Evolutionary conservation across 2,888 invertebrate species (phyloP).

Genomic region (Chaitophorus viminalis): DNA sequence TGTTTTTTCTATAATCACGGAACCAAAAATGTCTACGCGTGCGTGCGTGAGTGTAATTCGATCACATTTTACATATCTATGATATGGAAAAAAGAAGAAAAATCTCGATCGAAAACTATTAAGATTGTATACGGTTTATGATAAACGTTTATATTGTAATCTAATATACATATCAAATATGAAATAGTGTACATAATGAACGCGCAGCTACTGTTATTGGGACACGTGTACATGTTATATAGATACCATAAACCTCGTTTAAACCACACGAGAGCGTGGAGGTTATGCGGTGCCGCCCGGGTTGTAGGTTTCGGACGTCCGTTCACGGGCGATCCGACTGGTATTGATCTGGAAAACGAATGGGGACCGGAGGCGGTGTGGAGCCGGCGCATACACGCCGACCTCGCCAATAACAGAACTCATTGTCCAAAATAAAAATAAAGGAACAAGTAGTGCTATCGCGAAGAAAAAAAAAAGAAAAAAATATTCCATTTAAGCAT

Average conservation of each 20-base stretch:
- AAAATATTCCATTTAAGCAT: too few species aligned
- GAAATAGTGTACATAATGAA: too few species aligned
- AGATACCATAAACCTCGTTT: too few species aligned
- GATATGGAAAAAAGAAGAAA: neutral
- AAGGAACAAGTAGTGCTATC: neutral
- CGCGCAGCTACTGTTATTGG: neutral
- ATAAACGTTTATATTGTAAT: too few species aligned
- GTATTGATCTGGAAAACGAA: slow-evolving; percentile 59
- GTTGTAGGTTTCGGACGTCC: slow-evolving; percentile 45
- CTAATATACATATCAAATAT: too few species aligned
- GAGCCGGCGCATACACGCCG: slow-evolving; percentile 62
- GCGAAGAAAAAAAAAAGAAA: neutral
- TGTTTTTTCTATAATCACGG: neutral
- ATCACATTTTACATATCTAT: neutral
- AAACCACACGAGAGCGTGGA: neutral
- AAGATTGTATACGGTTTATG: neutral
- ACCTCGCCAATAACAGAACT: slow-evolving; percentile 62
- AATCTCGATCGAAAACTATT: neutral
- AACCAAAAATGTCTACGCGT: neutral
- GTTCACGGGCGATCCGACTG: slow-evolving; percentile 34
- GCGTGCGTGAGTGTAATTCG: neutral
- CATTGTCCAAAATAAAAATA: slow-evolving; percentile 57
- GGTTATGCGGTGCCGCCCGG: slow-evolving; percentile 8
- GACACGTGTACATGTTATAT: neutral
- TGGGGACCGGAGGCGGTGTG: slow-evolving; percentile 46